Percentiles rank a stretch among this genome's conserved stretches.
phyloP scores from a whole-genome alignment of 1,140 invertebrate species.

The Hycleus phaleratus region DNA sequence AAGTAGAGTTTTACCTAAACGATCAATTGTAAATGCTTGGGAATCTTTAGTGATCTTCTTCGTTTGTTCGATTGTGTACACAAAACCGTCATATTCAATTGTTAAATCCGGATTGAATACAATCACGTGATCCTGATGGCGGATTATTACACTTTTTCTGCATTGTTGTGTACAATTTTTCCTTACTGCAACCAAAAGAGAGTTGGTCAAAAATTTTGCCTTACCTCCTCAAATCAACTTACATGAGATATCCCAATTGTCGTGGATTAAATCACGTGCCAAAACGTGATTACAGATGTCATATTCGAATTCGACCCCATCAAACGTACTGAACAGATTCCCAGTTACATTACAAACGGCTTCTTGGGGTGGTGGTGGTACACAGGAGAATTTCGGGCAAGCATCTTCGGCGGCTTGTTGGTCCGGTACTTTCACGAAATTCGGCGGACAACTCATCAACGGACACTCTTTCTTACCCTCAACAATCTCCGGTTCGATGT shows the following conservation, averaged over 20 bases:
- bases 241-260: conserved; percentile 60
- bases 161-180: conserved; percentile 50
- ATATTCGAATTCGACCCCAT: conserved; percentile 65
- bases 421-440: conserved; percentile 41
- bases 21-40: conserved; percentile 56
- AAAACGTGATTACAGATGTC: conserved; percentile 74
- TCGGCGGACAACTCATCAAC: conserved; percentile 49
- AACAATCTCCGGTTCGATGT: conserved; percentile 37
- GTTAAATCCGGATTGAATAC: conserved; percentile 56
- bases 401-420: background rate
- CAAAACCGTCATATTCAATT: conserved; percentile 56
- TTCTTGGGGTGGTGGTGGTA: conserved; percentile 50
- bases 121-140: conserved; percentile 49
- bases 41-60: conserved; percentile 56
- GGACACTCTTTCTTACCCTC: conserved; percentile 42
- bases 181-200: conserved; percentile 45
- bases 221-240: conserved; percentile 28
- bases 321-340: conserved; percentile 69
- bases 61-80: conserved; percentile 59
- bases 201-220: too few species aligned
- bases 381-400: conserved; percentile 48
- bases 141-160: conserved; percentile 53
- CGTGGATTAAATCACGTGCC: conserved; percentile 54
- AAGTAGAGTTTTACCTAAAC: conserved; percentile 57
- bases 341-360: conserved; percentile 65